Percentiles rank a stretch among this genome's conserved stretches.
phyloP scores from a whole-genome alignment of 2,888 invertebrate genomes.

The Acleris emargana region DNA sequence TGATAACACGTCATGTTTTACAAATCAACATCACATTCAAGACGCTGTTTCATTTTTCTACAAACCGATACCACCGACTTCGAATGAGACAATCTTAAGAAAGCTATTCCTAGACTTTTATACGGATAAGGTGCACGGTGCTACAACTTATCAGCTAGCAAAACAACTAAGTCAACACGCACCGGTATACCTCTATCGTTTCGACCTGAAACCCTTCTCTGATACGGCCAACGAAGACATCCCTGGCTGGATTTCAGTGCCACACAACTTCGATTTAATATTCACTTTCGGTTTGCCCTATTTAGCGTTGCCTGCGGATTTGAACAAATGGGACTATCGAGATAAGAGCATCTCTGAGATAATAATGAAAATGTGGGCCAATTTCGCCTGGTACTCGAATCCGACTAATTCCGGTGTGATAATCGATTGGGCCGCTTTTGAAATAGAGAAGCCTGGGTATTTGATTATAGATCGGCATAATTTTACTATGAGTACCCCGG shows the following conservation, averaged over 20 bases:
- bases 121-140: constrained; percentile 89
- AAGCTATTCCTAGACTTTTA: constrained; percentile 88
- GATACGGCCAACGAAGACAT: constrained; percentile 85
- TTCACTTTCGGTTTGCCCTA: constrained; percentile 93
- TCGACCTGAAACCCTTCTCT: constrained; percentile 89
- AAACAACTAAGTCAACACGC: constrained; percentile 85
- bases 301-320: constrained; percentile 84
- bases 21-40: constrained; percentile 86
- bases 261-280: constrained; percentile 91
- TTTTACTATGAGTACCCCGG: constrained; percentile 89
- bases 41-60: constrained; percentile 92
- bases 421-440: constrained; percentile 90
- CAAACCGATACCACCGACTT: constrained; percentile 86
- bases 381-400: constrained; percentile 89
- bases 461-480: constrained; percentile 89
- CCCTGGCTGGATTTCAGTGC: constrained; percentile 91
- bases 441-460: constrained; percentile 86
- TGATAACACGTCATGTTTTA: constrained; percentile 83
- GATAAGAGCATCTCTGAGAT: constrained; percentile 92
- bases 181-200: constrained; percentile 88
- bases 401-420: constrained; percentile 88
- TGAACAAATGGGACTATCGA: constrained; percentile 88
- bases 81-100: constrained; percentile 84
- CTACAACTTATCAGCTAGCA: constrained; percentile 88
- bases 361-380: constrained; percentile 91